Evolutionary conservation across 2,113 vertebrate species (phyloP), one percentile per base, ranked within the genome.

Genomic region (Parotia lawesii): DNA sequence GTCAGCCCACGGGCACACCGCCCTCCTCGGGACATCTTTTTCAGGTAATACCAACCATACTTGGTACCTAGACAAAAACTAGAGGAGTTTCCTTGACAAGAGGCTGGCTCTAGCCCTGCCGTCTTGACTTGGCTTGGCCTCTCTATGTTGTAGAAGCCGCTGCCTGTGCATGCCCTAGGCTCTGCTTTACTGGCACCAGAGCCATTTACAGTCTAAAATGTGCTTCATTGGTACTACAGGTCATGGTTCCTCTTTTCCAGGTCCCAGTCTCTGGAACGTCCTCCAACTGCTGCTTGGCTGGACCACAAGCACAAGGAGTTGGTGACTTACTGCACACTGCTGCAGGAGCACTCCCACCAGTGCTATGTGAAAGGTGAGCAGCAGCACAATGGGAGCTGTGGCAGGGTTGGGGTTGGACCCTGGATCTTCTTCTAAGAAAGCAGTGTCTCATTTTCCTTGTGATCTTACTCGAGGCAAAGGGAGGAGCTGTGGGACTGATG

Each of bases 291-390:
- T 64, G 97, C 98, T 37, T 99, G 98, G 98, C 96, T 98, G 15
- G 99, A 99, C 85, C 98, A 98, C 82, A 99, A 99, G 88, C 97
- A 98, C 92, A 99, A 99, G 90, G 99, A 99, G 67, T 94, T 99
- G 81, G 97, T 98, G 70, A 98, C 97, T 89, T 99, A 99, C 83
- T 99, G 99, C 96, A 98, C 98, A 0, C 97, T 99, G 76, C 97
- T 99, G 47, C 99, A 99, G 94, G 99, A 99, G 76, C 98, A 99
- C 45, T 99, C 99, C 64, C 98, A 99, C 92, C 99, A 99, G 94
- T 99, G 99, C 97, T 99, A 98, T 0, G 99, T 99, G 89, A 98
- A 98, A 87, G 98, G 98, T 99, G 65, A 91, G 94, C 62, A 91
- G 77, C 7, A 1, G 21, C 0, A 1, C 3, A 2, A 2, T n/a